Conservation (phyloP, 2,797 vertebrate genomes). For the Aselliscus stoliczkanus region DNA sequence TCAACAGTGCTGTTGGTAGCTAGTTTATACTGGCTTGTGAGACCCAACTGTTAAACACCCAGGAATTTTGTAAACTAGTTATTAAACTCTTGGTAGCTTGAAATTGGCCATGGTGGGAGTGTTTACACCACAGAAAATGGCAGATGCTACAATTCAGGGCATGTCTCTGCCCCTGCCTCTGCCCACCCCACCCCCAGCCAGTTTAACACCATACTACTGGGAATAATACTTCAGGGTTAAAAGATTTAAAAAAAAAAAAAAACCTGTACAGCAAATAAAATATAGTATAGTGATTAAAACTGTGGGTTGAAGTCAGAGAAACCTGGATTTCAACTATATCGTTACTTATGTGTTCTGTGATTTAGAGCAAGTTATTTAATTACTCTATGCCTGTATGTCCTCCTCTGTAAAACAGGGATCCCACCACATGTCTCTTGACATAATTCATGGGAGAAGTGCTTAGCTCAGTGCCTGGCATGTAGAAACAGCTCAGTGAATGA, state of each 20-base stretch:
- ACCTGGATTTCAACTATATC: not conserved
- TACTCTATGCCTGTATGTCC: not conserved
- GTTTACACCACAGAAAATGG: not conserved
- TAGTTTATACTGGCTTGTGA: not conserved
- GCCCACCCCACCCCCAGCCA: not conserved
- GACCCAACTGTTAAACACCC: not conserved
- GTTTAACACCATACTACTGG: not conserved
- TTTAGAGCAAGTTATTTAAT: not conserved
- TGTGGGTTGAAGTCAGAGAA: not conserved
- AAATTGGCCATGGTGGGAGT: not conserved
- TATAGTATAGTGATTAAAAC: not conserved
- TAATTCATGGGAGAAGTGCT: not conserved
- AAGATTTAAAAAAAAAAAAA: not conserved
- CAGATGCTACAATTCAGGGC: not conserved
- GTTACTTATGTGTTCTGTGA: not conserved
- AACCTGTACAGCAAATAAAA: not conserved
- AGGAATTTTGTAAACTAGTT: not conserved
- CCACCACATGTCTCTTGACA: not conserved
- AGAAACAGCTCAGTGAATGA: not conserved
- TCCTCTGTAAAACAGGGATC: not conserved
- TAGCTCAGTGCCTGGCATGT: not conserved
- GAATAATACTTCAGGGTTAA: not conserved
- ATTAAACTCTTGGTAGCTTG: not conserved
- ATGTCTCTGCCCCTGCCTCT: not conserved
- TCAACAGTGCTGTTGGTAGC: not conserved